Percentiles rank a stretch among this genome's conserved stretches.
Conservation (phyloP, 2,888 invertebrate species). For the Tetanocera ferruginea region DNA sequence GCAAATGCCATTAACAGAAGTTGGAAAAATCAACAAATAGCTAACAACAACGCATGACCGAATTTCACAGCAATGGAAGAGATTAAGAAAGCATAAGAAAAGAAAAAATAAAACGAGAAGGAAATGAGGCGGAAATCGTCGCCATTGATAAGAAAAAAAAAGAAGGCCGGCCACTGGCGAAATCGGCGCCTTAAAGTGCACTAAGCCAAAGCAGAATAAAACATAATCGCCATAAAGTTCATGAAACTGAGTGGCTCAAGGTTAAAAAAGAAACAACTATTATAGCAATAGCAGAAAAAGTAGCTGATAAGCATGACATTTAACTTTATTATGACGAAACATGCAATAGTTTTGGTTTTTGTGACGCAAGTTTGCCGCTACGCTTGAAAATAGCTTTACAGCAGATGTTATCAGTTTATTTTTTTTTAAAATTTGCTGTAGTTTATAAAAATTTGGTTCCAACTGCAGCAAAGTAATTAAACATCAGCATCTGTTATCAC, state of each 20-base stretch:
- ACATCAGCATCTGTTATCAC: no score
- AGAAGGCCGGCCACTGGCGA: not conserved
- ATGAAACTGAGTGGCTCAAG: conserved; percentile 27
- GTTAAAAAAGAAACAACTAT: not conserved
- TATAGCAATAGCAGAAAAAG: not conserved
- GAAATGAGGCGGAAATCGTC: not conserved
- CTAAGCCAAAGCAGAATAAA: not conserved
- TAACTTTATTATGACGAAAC: not conserved
- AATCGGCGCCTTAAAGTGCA: not conserved
- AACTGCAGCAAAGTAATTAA: no score
- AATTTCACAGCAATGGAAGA: not conserved
- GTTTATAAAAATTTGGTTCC: no score
- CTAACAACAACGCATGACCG: not conserved
- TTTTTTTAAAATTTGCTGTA: no score
- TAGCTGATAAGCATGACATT: not conserved
- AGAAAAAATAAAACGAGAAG: not conserved
- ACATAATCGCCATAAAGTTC: not conserved
- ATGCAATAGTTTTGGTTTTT: no score
- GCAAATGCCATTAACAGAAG: not conserved
- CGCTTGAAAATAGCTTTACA: no score
- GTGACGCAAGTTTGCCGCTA: no score
- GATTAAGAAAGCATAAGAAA: not conserved
- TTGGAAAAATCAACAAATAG: not conserved
- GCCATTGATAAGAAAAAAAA: not conserved
- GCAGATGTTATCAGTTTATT: no score